Percentiles rank a stretch among this genome's conserved stretches.
Evolutionary conservation across 2,797 vertebrate genomes (phyloP).

Genomic region (Phrynocephalus vlangalii): DNA sequence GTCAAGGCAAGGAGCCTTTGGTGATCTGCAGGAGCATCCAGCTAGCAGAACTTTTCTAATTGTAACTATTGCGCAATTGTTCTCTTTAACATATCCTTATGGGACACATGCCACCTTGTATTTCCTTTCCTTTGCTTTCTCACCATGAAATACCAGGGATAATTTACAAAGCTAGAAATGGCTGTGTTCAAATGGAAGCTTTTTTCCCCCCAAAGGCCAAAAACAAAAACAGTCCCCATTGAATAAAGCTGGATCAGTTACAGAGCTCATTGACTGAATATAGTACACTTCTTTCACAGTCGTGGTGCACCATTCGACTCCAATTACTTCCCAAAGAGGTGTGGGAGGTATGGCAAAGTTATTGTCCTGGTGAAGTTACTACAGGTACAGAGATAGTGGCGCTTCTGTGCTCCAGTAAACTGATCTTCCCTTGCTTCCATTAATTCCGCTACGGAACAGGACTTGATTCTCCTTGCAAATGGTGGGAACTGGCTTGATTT

Average conservation of each 20-base stretch:
- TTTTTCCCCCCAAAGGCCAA: neutral
- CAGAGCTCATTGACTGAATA: constrained; percentile 63
- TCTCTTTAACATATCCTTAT: constrained; percentile 25
- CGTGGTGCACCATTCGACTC: constrained; percentile 69
- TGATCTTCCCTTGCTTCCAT: constrained; percentile 69
- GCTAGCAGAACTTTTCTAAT: neutral
- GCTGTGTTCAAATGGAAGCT: constrained; percentile 38
- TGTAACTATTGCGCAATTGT: constrained; percentile 38
- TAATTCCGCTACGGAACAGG: constrained; percentile 65
- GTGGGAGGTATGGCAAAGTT: constrained; percentile 68
- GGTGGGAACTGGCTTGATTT: constrained; percentile 74
- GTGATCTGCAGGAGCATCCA: constrained; percentile 12
- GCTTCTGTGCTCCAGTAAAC: constrained; percentile 75
- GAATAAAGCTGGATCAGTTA: constrained; percentile 52
- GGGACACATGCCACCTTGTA: constrained; percentile 9
- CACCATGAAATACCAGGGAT: constrained; percentile 33
- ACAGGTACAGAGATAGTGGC: constrained; percentile 71
- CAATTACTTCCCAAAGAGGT: constrained; percentile 71
- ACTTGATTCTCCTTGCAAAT: constrained; percentile 68
- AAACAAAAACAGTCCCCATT: neutral
- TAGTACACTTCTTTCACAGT: constrained; percentile 68
- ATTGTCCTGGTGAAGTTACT: constrained; percentile 62
- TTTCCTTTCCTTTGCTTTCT: constrained; percentile 33
- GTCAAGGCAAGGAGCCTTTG: neutral
- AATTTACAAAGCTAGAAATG: constrained; percentile 51